A percentile compares a stretch with the other conserved stretches of the same genome.
phyloP scores from a whole-genome alignment of 2,113 vertebrate genomes.

The Nyctibius bracteatus region DNA sequence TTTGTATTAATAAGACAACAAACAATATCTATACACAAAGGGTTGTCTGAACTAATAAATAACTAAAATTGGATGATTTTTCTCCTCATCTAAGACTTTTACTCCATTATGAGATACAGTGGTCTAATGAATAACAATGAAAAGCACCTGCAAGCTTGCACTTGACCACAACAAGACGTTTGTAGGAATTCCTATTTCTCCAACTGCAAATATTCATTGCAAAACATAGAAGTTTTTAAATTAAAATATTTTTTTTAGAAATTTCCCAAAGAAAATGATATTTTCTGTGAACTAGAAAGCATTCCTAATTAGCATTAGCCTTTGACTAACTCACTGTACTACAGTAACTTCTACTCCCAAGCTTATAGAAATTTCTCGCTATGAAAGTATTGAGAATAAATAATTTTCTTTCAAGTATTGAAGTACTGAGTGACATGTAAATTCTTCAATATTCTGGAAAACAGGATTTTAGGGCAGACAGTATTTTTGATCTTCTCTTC shows the following conservation, averaged over 20 bases:
- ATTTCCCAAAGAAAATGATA: neutral
- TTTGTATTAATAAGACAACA: neutral
- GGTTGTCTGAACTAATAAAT: neutral
- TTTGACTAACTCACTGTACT: neutral
- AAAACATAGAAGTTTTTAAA: neutral
- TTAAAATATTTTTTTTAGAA: neutral
- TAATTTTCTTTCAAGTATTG: constrained; percentile 52
- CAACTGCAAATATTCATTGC: neutral
- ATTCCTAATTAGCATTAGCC: constrained; percentile 21
- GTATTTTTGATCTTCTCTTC: constrained; percentile 56
- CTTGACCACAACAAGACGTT: neutral
- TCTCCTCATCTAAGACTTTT: neutral
- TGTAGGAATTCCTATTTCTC: neutral
- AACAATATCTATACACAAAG: neutral
- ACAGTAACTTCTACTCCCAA: neutral
- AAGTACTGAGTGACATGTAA: constrained; percentile 32
- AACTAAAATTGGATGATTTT: neutral
- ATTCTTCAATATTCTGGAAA: constrained; percentile 38
- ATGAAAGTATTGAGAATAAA: constrained; percentile 25
- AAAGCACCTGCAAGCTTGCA: neutral
- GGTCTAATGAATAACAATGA: neutral
- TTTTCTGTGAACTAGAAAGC: constrained; percentile 8
- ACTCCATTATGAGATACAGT: neutral
- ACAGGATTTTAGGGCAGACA: constrained; percentile 39
- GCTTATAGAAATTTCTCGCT: neutral